Base-by-base conservation (phyloP, 2,888 invertebrate species). In the Watsonalla binaria region DNA sequence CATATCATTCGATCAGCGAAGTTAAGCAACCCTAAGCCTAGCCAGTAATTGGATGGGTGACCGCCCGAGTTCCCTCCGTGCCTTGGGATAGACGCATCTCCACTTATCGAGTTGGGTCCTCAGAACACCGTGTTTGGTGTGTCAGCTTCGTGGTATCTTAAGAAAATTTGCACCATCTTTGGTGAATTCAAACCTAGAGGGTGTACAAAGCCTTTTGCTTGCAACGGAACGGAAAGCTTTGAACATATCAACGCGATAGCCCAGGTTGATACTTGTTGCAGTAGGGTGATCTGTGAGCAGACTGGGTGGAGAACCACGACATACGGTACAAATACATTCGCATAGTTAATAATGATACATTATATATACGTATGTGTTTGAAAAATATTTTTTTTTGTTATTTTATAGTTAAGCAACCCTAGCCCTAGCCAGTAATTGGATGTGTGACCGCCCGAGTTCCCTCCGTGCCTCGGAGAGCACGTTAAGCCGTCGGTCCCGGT, bases 131-230 rank as follows among this genome's bases (percentile, higher is more conserved):
- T 80, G 0, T 78, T 71, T 53, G 74, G 68, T 37, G 74, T 78
- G 0, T 62, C 72, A 5, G 78, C 76, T 47, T 58, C 50, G 0
- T 76, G 68, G 68, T 80, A 73, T 42, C 58, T 82, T 42, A 73
- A 76, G 62, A 78, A 80, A 52, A 78, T 81, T 9, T 82, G 82
- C 56, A 74, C 77, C 0, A 70, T 80, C n/a, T 82, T 80, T 45
- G 76, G 76, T 0, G 74, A 76, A 6, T 62, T 70, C 14, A 57
- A 60, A 2, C 82, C 82, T 0, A 62, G 75, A 53, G 81, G 82
- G 0, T 82, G 82, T 51, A 45, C 67, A 0, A 70, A 70, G 13
- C 78, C 78, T 0, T 71, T 71, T 11, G 50, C 60, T 0, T 74
- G 70, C 37, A 71, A 72, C 47, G 34, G 52, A 0, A 69, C 68